Base-by-base conservation (phyloP, 2,888 invertebrate species). In the Anoplius nigerrimus region DNA sequence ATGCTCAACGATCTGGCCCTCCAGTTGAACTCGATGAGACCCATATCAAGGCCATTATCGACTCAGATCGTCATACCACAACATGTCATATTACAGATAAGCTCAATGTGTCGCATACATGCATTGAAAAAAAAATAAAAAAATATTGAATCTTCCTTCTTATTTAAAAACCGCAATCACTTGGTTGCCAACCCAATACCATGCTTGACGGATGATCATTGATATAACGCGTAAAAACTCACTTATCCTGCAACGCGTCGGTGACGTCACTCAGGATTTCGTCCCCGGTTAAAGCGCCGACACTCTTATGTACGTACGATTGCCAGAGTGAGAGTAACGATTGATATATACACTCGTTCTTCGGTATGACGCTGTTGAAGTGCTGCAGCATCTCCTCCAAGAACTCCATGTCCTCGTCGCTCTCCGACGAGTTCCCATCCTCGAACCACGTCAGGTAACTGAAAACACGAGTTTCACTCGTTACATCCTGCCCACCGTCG, bases 391-490 rank as follows among this genome's bases (percentile, higher is more conserved):
- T 75, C 22, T 75, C 78, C 15, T 70, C 71, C 6, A 71, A 21
- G 18, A 78, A 58, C 11, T 74, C 78, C 62, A 76, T 68, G 18
- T 78, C 80, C 11, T 72, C 67, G 20, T 71, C 64, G 45, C 71
- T 56, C 2, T 71, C 71, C 43, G 72, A 57, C 2, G 67, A 57
- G 1, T 72, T 72, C 22, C 71, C 76, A 8, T 82, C 72, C 55
- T 82, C 78, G 67, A 87, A 87, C 87, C 87, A 87, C 0, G 87
- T 84, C 52, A 86, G 73, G 59, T 85, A 86, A n/a, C 87, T 87
- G 62, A 22, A 73, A 71, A 53, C n/a, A 60, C 42, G 13, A 42
- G 42, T 8, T 42, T 8, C 42, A 13, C 13, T 13, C 13, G 13
- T 42, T 8, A 42, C 42, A 8, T 42, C 13, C 42, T 48, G n/a